Percentiles rank a stretch among this genome's conserved stretches.
These are phyloP conservation scores for Ips nitidus DNA, from an alignment of 1,140 invertebrate genomes.

Conservation along the genomic window DNA sequence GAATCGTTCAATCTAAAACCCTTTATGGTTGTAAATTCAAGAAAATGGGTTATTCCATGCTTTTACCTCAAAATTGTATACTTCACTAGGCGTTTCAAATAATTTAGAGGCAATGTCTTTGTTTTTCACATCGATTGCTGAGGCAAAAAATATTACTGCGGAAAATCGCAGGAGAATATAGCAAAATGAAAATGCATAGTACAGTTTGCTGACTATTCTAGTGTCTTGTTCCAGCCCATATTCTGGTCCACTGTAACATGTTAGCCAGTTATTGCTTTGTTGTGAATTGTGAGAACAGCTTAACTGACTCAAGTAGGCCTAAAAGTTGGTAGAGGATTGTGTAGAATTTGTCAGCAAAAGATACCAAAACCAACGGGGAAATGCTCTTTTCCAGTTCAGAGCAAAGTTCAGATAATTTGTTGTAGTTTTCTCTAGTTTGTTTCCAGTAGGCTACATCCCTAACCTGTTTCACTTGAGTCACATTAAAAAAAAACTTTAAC, in stretches of 20 bases:
- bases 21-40: neutral
- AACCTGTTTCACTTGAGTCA: neutral
- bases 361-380: conserved; percentile 19
- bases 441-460: conserved; percentile 12
- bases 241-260: conserved; percentile 4
- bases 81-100: conserved; percentile 10
- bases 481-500: neutral
- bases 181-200: conserved; percentile 22
- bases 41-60: neutral
- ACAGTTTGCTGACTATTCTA: conserved; percentile 3
- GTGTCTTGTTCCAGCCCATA: conserved; percentile 6
- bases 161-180: conserved; percentile 16
- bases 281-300: neutral
- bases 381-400: conserved; percentile 19
- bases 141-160: conserved; percentile 17
- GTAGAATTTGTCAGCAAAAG: conserved; percentile 27
- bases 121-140: conserved; percentile 12
- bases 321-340: conserved; percentile 23
- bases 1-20: conserved; percentile 29
- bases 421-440: conserved; percentile 23
- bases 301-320: conserved; percentile 14
- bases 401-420: conserved; percentile 18
- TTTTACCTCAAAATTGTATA: conserved; percentile 31
- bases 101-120: conserved; percentile 9
- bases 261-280: neutral